A percentile compares a stretch with the other conserved stretches of the same genome.
Evolutionary conservation across 1,140 invertebrate genomes (phyloP).

Genomic region (Colletes latitarsis): DNA sequence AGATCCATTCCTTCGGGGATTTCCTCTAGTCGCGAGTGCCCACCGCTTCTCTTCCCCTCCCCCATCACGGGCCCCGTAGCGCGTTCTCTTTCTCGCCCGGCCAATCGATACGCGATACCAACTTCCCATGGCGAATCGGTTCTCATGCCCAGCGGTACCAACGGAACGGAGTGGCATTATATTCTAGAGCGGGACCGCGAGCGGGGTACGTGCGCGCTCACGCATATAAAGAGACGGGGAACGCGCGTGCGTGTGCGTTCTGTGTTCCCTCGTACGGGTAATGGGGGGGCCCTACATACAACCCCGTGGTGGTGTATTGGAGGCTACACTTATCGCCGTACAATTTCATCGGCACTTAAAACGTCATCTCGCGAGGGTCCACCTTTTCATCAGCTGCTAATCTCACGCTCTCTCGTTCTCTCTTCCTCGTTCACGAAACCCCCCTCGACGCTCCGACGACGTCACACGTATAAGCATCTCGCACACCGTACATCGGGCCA

Average conservation of each 20-base stretch:
- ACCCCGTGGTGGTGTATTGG: conserved; percentile 44
- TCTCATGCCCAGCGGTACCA: conserved; percentile 50
- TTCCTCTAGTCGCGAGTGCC: conserved; percentile 46
- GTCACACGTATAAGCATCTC: conserved; percentile 28
- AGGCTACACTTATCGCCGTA: conserved; percentile 65
- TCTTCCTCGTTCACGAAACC: conserved; percentile 8
- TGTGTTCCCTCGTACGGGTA: conserved; percentile 26
- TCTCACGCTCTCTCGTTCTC: conserved; percentile 44
- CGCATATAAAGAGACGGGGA: conserved; percentile 45
- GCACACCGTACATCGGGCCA: conserved; percentile 8
- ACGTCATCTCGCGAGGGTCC: conserved; percentile 66
- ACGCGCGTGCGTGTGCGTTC: conserved; percentile 5
- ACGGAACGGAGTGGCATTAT: conserved; percentile 64
- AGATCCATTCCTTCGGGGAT: conserved; percentile 61
- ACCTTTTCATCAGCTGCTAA: conserved; percentile 72
- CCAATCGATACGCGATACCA: conserved; percentile 64
- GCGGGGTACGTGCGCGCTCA: conserved; percentile 46
- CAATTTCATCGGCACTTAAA: conserved; percentile 75
- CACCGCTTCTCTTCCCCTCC: not conserved
- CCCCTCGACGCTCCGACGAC: not conserved
- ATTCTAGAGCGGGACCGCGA: conserved; percentile 56
- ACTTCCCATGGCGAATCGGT: conserved; percentile 67
- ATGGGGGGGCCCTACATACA: conserved; percentile 42
- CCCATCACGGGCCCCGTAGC: not conserved
- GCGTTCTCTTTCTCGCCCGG: conserved; percentile 1